Base-by-base conservation (phyloP, 64 coral and sea anemone species). In the Stichodactyla mertensii region DNA sequence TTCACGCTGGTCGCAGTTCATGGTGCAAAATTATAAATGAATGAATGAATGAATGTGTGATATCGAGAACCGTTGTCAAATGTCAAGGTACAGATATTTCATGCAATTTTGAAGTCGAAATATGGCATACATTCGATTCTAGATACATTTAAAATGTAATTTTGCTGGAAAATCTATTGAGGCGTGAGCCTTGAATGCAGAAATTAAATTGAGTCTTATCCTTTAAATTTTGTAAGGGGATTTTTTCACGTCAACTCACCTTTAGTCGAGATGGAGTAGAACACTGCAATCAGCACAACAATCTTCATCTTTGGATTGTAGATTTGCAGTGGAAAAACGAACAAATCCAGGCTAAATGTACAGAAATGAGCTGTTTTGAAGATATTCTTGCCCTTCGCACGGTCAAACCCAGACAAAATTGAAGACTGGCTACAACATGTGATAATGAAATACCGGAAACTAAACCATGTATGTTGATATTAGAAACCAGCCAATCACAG, bases 371-470 rank as follows among this genome's bases (percentile, higher is more conserved):
- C 9, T 74, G 7, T 31, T 74, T 31, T 26, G 7, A 31, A 74
- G 10, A 27, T 74, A 36, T 74, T 74, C 66, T 16, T 16, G 60
- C 10, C 22, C 69, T 23, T 74, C 69, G 24, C 16, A 5, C 69
- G 12, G 69, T 26, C 69, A 74, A 31, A 74, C 69, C 69, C 69
- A 74, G 69, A 74, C 69, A 31, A 74, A 74, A 31, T 74, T 74
- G 69, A 74, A 74, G 20, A 74, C 20, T 74, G 69, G 69, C 24
- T 74, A 27, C 22, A 31, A 74, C 3, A 10, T 74, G 24, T 31
- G 24, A 31, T 74, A 74, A 74, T 74, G 69, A 74, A 11, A 74
- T 31, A 31, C 26, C 69, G 69, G 69, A 74, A 74, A n/a, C 26
- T 74, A 11, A 11, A 74, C 7, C 26, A 74, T 74, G 6, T 74